Conservation (phyloP, 2,113 vertebrate species). For the western clawed frog (Xenopus tropicalis) region DNA sequence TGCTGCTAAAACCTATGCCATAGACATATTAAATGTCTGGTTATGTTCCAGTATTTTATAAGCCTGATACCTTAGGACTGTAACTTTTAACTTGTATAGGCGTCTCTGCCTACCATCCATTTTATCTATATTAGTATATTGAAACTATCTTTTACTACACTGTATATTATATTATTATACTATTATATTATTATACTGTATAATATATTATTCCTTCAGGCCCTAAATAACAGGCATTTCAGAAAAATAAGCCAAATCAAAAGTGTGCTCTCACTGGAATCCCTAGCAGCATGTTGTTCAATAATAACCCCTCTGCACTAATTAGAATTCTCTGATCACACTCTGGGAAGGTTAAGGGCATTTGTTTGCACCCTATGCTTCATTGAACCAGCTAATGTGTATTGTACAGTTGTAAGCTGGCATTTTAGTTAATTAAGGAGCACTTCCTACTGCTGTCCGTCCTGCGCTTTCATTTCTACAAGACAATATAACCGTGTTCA, state of each 20-base stretch:
- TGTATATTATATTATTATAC: no score
- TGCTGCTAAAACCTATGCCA: no score
- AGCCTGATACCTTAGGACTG: no score
- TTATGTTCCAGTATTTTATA: no score
- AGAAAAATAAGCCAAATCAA: not conserved
- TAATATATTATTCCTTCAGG: not conserved
- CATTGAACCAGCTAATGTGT: not conserved
- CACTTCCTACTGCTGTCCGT: constrained; percentile 23
- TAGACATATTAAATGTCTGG: no score
- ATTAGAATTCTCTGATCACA: constrained; percentile 5
- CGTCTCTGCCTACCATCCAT: no score
- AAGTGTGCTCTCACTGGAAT: not conserved
- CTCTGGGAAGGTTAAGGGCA: constrained; percentile 26
- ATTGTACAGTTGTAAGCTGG: constrained; percentile 11
- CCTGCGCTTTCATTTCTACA: constrained; percentile 11
- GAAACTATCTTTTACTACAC: no score
- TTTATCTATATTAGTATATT: no score
- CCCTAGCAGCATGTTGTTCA: no score
- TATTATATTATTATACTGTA: not conserved
- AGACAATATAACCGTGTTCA: constrained; percentile 15
- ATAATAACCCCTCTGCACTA: constrained; percentile 1
- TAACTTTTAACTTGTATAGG: no score
- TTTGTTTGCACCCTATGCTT: constrained; percentile 21
- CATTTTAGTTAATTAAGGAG: constrained; percentile 35
- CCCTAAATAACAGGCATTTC: not conserved